Base-by-base conservation (phyloP, 1,140 invertebrate species). In the Neoseiulus cucumeris region DNA sequence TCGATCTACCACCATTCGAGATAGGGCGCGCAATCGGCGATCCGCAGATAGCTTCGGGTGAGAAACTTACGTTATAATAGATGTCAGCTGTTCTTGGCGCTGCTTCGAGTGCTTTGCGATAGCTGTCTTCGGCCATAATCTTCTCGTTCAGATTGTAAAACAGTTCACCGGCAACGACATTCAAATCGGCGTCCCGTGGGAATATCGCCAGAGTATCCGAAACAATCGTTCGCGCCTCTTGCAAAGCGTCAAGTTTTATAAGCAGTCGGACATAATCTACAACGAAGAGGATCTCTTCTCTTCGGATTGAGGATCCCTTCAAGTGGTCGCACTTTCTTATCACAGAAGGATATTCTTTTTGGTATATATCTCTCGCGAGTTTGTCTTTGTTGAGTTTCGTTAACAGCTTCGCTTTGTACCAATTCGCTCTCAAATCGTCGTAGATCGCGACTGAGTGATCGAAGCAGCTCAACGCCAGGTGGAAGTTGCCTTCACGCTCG, bases 61-160 rank as follows among this genome's bases (percentile, higher is more conserved):
- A 39, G 33, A 9, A 39, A 59, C 51, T 59, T 25, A 59, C 51
- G 9, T 59, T 59, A 9, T 59, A 59, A 25, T 59, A 59, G 4
- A 25, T 20, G 51, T 59, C 51, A 17, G 51, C 51, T 25, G 33
- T 14, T 25, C 51, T 1, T 6, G 51, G 22, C 14, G 25, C 51
- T 12, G 33, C 33, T 20, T 59, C 51, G 22, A 59, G 51, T 14
- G 22, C 51, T 25, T 25, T n/a, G 51, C 51, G 51, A 25, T 59
- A 59, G 51, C 51, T 59, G 2, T 33, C 25, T 33, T 59, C 51
- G 33, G 51, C 51, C 14, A 25, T 18, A 2, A 14, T 25, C 22
- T 59, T 59, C 51, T 29, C 33, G 9, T 59, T 33, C 25, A 59
- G 51, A 17, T 59, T 25, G 51, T 59, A 59, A 33, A 59, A 59